These are phyloP conservation scores for Spilogale gracilis DNA, from an alignment of 2,113 vertebrate species.

Conservation along the genomic window DNA sequence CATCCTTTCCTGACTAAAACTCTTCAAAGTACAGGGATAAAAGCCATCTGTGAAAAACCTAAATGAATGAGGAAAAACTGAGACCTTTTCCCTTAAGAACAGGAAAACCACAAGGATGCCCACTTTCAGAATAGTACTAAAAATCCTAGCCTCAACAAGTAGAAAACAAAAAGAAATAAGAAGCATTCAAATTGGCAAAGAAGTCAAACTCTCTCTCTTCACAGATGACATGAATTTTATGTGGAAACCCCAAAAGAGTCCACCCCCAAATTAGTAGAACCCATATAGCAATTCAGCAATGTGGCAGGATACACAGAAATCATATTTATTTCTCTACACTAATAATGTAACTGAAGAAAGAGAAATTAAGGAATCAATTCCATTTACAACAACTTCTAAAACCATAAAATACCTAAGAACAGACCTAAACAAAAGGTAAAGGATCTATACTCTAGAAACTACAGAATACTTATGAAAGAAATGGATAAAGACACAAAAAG, in stretches of 20 bases:
- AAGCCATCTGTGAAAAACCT: background rate
- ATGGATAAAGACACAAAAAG: background rate
- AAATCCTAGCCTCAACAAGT: background rate
- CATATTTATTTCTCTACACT: too few relatives aligned
- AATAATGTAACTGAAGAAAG: too few relatives aligned
- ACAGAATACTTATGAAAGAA: background rate
- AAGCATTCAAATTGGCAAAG: background rate
- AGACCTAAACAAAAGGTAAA: background rate
- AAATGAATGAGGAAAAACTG: background rate
- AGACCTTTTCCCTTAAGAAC: background rate
- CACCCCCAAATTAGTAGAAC: too few relatives aligned
- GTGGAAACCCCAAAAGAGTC: too few relatives aligned
- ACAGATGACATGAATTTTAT: too few relatives aligned
- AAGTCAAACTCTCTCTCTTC: background rate
- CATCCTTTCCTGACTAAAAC: too few relatives aligned
- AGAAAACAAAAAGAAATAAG: background rate
- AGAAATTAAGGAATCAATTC: too few relatives aligned
- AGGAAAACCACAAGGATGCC: background rate
- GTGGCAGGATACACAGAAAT: too few relatives aligned
- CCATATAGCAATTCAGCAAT: too few relatives aligned
- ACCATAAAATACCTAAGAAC: background rate
- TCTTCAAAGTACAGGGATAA: too few relatives aligned
- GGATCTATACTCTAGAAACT: background rate
- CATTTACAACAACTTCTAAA: too few relatives aligned
- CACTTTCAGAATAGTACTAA: background rate